A percentile compares a stretch with the other conserved stretches of the same genome.
phyloP scores from a whole-genome alignment of 2,888 invertebrate genomes.

The Cryptus viduatorius region DNA sequence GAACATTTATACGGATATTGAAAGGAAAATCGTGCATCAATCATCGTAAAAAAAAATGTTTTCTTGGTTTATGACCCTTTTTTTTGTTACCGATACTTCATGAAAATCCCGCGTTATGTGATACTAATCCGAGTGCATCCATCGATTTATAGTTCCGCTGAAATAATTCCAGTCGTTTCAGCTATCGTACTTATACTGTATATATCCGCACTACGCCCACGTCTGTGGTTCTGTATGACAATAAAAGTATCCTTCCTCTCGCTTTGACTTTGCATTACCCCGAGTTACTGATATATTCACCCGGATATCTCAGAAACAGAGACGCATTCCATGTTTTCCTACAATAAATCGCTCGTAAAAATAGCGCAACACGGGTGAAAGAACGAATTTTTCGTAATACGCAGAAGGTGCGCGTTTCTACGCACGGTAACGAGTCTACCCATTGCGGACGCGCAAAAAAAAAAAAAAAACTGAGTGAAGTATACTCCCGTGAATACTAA shows the following conservation, averaged over 20 bases:
- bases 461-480: background rate
- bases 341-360: slow-evolving; percentile 75
- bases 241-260: slow-evolving; percentile 22
- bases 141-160: slow-evolving; percentile 36
- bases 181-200: background rate
- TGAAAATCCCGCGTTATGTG: background rate
- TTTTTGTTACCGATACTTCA: background rate
- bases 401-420: background rate
- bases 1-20: background rate
- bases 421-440: background rate
- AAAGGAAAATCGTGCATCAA: slow-evolving; percentile 39
- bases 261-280: no score
- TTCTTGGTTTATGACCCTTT: background rate
- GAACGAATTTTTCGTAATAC: slow-evolving; percentile 74
- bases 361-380: slow-evolving; percentile 64
- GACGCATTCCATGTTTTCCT: slow-evolving; percentile 30
- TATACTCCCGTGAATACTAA: background rate
- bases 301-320: background rate
- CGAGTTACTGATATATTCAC: background rate
- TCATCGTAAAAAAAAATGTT: slow-evolving; percentile 25
- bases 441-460: background rate
- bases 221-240: background rate
- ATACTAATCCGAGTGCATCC: slow-evolving; percentile 28
- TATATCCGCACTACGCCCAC: background rate
- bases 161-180: slow-evolving; percentile 2